phyloP scores from a whole-genome alignment of 2,113 vertebrate genomes.

The Hassar affinis region DNA sequence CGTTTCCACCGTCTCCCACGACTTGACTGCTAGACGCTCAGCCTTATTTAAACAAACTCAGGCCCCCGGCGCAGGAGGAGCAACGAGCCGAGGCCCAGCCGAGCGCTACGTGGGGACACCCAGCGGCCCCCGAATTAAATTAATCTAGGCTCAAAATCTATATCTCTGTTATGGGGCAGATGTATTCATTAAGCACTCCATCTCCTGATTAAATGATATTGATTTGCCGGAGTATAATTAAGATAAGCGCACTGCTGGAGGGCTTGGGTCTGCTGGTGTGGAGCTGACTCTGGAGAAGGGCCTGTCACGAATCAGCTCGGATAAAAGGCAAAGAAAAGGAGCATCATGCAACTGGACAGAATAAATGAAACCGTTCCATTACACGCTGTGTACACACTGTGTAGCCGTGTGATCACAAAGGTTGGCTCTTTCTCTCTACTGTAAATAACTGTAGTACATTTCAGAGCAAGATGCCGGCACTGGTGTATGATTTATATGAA shows the following conservation, averaged over 20 bases:
- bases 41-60: slow-evolving; percentile 59
- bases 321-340: not conserved
- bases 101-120: slow-evolving; percentile 55
- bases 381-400: not conserved
- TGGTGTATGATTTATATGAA: not conserved
- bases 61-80: slow-evolving; percentile 1
- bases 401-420: not conserved
- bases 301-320: slow-evolving; percentile 19
- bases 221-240: slow-evolving; percentile 72
- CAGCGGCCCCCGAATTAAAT: slow-evolving; percentile 63
- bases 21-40: slow-evolving; percentile 43
- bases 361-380: slow-evolving; percentile 33
- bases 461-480: not conserved
- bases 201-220: slow-evolving; percentile 77
- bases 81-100: slow-evolving; percentile 44
- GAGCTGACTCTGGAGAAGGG: slow-evolving; percentile 36
- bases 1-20: slow-evolving; percentile 69
- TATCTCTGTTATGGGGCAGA: slow-evolving; percentile 70
- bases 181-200: slow-evolving; percentile 75
- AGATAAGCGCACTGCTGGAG: slow-evolving; percentile 65
- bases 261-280: slow-evolving; percentile 33
- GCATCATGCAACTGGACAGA: not conserved
- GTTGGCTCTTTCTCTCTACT: not conserved
- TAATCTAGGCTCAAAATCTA: slow-evolving; percentile 69
- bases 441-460: not conserved